Conservation (phyloP, 1,140 invertebrate species). For the Lucilia cuprina region DNA sequence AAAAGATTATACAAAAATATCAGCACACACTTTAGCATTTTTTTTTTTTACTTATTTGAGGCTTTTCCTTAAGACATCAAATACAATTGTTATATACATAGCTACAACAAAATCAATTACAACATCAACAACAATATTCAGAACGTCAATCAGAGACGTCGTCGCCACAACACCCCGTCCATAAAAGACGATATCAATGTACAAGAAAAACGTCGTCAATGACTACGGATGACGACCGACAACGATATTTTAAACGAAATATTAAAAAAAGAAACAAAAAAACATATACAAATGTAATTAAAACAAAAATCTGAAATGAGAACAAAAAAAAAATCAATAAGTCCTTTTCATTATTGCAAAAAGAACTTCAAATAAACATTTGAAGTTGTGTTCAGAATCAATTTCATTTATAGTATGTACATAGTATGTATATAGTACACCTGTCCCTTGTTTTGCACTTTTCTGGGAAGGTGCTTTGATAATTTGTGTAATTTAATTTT, state of each 20-base stretch:
- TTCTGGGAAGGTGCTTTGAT: too few relatives aligned
- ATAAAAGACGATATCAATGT: background rate
- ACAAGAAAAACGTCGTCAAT: background rate
- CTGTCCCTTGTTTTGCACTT: too few relatives aligned
- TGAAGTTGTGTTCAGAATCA: background rate
- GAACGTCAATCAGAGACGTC: background rate
- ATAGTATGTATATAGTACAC: too few relatives aligned
- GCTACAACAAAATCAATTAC: background rate
- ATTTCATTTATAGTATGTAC: background rate
- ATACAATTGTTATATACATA: background rate
- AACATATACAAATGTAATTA: background rate
- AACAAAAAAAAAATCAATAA: too few relatives aligned
- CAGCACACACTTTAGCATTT: background rate
- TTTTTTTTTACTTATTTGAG: too few relatives aligned
- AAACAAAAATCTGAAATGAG: background rate
- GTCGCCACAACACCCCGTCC: background rate
- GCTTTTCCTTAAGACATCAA: too few relatives aligned
- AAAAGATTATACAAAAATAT: background rate
- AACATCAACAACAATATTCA: background rate
- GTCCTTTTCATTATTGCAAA: background rate
- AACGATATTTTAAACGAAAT: background rate
- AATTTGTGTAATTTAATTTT: too few relatives aligned
- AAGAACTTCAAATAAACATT: background rate
- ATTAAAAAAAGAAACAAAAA: background rate
- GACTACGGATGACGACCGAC: background rate